Conservation (phyloP, 53 echinoderm and acorn worm species). For the Astropecten irregularis region DNA sequence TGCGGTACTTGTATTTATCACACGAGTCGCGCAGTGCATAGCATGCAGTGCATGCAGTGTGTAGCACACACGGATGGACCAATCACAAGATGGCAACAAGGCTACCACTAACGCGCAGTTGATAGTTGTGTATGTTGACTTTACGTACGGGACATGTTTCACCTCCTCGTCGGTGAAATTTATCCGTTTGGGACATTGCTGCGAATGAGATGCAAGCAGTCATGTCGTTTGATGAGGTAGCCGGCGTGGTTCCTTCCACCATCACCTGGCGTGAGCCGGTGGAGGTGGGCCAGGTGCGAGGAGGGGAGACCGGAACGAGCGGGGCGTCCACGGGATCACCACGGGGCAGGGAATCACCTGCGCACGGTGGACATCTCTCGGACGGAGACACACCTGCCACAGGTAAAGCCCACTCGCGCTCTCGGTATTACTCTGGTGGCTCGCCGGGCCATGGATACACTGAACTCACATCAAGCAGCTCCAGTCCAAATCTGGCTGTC, state of each 20-base stretch:
- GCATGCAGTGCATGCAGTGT: no score
- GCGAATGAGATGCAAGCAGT: conserved; percentile 51
- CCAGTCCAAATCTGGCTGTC: conserved; percentile 20
- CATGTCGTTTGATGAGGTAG: conserved; percentile 42
- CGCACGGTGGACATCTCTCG: conserved; percentile 38
- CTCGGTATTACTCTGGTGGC: conserved; percentile 1
- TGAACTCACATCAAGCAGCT: conserved; percentile 21
- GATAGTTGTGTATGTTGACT: conserved; percentile 10
- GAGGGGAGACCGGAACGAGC: not conserved
- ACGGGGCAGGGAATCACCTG: conserved; percentile 25
- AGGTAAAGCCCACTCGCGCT: not conserved
- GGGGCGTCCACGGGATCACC: not conserved
- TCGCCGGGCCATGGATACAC: not conserved
- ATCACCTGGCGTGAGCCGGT: conserved; percentile 47
- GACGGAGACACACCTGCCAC: conserved; percentile 47
- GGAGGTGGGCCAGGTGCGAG: not conserved
- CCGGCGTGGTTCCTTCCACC: conserved; percentile 40
- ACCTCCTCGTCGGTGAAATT: not conserved
- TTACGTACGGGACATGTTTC: conserved; percentile 14
- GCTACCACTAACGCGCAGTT: no score
- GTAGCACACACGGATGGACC: no score
- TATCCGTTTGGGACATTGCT: conserved; percentile 3
- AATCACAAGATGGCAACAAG: no score
- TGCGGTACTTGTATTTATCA: no score
- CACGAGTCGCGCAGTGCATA: no score